Evolutionary conservation across 2,113 vertebrate genomes (phyloP), one percentile per base, ranked within the genome.

Genomic region (Accipiter cooperii): DNA sequence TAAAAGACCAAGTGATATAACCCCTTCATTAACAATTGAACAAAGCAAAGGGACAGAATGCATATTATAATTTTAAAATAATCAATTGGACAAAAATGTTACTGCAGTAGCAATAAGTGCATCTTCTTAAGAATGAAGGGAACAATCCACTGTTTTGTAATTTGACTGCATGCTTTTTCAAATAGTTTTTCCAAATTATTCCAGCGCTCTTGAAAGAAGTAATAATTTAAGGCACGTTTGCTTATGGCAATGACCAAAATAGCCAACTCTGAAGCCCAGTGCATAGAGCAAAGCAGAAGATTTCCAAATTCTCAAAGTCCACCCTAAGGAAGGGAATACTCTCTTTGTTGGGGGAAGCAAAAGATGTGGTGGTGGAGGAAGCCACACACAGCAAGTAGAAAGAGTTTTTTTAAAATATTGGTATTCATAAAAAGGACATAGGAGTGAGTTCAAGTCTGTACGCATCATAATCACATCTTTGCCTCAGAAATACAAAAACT

Each of bases 351-450:
- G 8, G 4, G 14, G 10, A 86, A 74, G 36, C 9, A 52, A 40
- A 70, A 49, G 20, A 36, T 28, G 29, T 18, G 9, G 10, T 19
- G 7, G 18, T 26, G 5, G 33, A 65, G 2, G 14, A 65, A 61
- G 46, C 33, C 79, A 61, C 6, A n/a, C 25, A 42, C 2, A 34
- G 16, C 17, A 63, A 70, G 5, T 1, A 15, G 4, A 8, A 42
- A 22, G n/a, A 12, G 9, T 38, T 82, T 46, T 46, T 44, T 2
- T 0, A 5, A 87, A 68, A 22, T 5, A 61, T 1, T 61, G 5
- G 18, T n/a, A 18, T 8, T 46, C 73, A 7, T 15, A 74, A 38
- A 60, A 80, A 69, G 5, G 25, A 46, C n/a, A 54, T 8, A 33
- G 28, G 52, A 84, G 13, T 9, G 36, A 83, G 21, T 34, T 82